Conservation (phyloP, 1,140 invertebrate genomes). For the Drosophila dunni region DNA sequence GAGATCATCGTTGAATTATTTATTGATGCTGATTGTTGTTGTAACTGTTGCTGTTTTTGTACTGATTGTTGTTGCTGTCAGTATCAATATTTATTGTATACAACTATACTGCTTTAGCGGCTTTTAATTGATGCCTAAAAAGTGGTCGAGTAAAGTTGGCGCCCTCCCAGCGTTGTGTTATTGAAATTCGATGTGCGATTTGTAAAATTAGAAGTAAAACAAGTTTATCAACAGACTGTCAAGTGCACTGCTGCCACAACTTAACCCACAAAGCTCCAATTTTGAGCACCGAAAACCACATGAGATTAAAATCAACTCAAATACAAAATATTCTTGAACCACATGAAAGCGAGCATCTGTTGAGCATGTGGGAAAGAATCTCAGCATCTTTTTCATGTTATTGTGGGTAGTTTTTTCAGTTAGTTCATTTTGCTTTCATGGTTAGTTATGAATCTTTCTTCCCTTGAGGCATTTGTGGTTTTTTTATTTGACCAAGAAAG, state of each 20-base stretch:
- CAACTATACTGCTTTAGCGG: conserved; percentile 41
- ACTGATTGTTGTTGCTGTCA: conserved; percentile 36
- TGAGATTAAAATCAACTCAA: neutral
- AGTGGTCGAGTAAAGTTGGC: conserved; percentile 64
- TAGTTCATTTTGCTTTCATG: conserved; percentile 30
- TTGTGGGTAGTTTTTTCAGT: conserved; percentile 44
- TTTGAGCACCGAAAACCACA: too few species aligned
- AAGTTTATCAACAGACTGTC: conserved; percentile 53
- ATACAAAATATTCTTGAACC: conserved; percentile 22
- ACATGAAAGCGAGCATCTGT: conserved; percentile 43
- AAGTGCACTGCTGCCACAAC: conserved; percentile 43
- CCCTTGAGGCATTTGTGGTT: conserved; percentile 25
- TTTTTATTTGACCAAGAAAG: conserved; percentile 9
- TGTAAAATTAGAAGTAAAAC: conserved; percentile 62
- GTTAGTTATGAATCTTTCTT: conserved; percentile 26
- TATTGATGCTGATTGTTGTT: conserved; percentile 42
- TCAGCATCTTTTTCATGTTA: neutral
- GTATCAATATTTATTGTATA: conserved; percentile 54
- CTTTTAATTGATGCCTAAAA: conserved; percentile 74
- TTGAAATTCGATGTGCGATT: conserved; percentile 58
- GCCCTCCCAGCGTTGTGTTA: conserved; percentile 30
- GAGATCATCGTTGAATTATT: conserved; percentile 72
- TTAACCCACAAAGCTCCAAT: conserved; percentile 55
- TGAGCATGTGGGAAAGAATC: conserved; percentile 55
- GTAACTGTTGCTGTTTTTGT: conserved; percentile 10